phyloP scores from a whole-genome alignment of 2,797 vertebrate species.

The Protonibea diacanthus region DNA sequence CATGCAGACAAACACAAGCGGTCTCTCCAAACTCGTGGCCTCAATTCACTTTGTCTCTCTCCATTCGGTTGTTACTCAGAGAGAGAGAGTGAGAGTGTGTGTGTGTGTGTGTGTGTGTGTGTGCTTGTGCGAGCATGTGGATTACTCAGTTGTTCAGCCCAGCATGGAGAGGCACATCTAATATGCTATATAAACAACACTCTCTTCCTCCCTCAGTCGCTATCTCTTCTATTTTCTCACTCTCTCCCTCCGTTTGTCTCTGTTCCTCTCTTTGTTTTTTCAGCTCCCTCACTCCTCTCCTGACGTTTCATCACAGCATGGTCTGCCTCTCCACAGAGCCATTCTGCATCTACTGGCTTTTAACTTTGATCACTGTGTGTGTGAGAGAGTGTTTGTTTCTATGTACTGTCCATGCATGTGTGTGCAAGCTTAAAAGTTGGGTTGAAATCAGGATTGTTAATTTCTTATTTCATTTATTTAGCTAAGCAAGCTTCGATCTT shows the following conservation, averaged over 20 bases:
- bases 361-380: slow-evolving; percentile 41
- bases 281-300: background rate
- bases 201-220: slow-evolving; percentile 27
- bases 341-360: slow-evolving; percentile 29
- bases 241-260: slow-evolving; percentile 9
- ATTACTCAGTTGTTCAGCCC: slow-evolving; percentile 11
- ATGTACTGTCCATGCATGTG: background rate
- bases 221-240: slow-evolving; percentile 26
- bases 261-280: slow-evolving; percentile 44
- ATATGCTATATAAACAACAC: slow-evolving; percentile 55
- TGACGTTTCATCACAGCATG: slow-evolving; percentile 44
- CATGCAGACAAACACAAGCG: slow-evolving; percentile 30
- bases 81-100: background rate
- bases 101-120: slow-evolving; percentile 21
- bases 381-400: background rate
- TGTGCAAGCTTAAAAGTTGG: too few relatives aligned
- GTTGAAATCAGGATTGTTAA: background rate
- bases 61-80: slow-evolving; percentile 43
- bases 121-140: background rate
- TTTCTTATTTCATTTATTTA: background rate
- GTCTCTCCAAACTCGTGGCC: slow-evolving; percentile 36
- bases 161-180: slow-evolving; percentile 43
- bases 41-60: slow-evolving; percentile 50
- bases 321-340: slow-evolving; percentile 31
- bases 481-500: background rate